These are phyloP conservation scores for Scomberomorus guttatus DNA, from an alignment of 2,797 vertebrate species.

Conservation along the genomic window DNA sequence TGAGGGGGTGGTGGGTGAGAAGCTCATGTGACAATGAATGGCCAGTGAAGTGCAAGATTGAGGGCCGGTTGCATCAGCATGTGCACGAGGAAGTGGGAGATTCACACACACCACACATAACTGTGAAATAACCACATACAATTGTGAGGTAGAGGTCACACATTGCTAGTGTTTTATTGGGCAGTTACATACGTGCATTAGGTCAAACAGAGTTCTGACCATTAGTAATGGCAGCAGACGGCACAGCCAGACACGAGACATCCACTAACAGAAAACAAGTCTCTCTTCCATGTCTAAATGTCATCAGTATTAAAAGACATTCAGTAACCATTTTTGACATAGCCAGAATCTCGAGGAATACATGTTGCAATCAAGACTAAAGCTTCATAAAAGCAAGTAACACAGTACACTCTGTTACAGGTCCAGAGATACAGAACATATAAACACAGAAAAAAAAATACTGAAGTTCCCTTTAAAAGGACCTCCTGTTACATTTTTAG, in stretches of 20 bases:
- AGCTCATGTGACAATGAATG: slow-evolving; percentile 35
- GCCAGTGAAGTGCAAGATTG: slow-evolving; percentile 40
- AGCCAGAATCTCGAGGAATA: slow-evolving; percentile 57
- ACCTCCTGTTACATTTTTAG: slow-evolving; percentile 49
- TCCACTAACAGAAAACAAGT: slow-evolving; percentile 38
- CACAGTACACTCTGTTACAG: slow-evolving; percentile 55
- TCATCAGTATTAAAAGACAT: slow-evolving; percentile 62
- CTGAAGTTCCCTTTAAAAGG: slow-evolving; percentile 48
- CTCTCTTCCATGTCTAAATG: slow-evolving; percentile 32
- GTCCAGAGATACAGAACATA: slow-evolving; percentile 56
- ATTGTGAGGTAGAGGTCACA: slow-evolving; percentile 77
- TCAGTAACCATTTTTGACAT: slow-evolving; percentile 48
- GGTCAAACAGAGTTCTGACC: slow-evolving; percentile 74
- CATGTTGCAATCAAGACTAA: slow-evolving; percentile 58
- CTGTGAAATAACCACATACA: slow-evolving; percentile 70
- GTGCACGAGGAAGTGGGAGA: background rate
- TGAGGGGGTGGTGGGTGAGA: background rate
- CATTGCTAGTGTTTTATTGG: slow-evolving; percentile 87
- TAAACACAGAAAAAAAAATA: slow-evolving; percentile 49
- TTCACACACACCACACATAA: slow-evolving; percentile 1
- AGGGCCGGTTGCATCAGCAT: slow-evolving; percentile 64
- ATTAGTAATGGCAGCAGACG: slow-evolving; percentile 65
- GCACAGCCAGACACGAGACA: slow-evolving; percentile 59
- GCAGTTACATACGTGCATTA: slow-evolving; percentile 79
- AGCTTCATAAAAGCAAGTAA: slow-evolving; percentile 65